Percentiles rank a stretch among this genome's conserved stretches.
Conservation (phyloP, 2,888 invertebrate genomes). For the Epinotia ramella region DNA sequence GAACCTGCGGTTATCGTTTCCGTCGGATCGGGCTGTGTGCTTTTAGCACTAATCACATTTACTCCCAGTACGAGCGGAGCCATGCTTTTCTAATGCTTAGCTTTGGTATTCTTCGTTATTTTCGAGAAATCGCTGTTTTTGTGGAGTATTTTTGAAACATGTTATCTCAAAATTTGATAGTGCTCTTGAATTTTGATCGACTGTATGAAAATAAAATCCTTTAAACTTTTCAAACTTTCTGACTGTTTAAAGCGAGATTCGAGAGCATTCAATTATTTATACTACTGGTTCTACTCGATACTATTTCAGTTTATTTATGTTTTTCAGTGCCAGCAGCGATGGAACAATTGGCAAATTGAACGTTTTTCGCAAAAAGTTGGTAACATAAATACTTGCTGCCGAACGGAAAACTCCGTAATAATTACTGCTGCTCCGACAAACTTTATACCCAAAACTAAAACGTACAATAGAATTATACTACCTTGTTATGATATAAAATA, state of each 20-base stretch:
- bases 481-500: too few species aligned
- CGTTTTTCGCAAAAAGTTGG: conserved; percentile 2
- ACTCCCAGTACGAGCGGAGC: conserved; percentile 4
- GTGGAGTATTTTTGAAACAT: too few species aligned
- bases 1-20: conserved; percentile 41
- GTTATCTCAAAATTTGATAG: neutral
- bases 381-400: conserved; percentile 41
- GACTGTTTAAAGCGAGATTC: too few species aligned
- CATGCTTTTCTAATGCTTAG: conserved; percentile 2
- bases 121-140: too few species aligned
- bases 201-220: too few species aligned
- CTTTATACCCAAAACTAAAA: conserved; percentile 62
- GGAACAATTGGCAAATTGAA: conserved; percentile 12
- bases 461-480: conserved; percentile 51
- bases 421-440: conserved; percentile 55
- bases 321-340: neutral
- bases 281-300: too few species aligned
- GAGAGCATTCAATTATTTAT: too few species aligned
- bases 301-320: neutral
- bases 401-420: conserved; percentile 53
- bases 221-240: too few species aligned
- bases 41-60: conserved; percentile 48
- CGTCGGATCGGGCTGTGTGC: conserved; percentile 39
- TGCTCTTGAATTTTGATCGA: neutral
- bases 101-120: neutral